Conservation (phyloP, 2,113 vertebrate species). For the Lathamus discolor region DNA sequence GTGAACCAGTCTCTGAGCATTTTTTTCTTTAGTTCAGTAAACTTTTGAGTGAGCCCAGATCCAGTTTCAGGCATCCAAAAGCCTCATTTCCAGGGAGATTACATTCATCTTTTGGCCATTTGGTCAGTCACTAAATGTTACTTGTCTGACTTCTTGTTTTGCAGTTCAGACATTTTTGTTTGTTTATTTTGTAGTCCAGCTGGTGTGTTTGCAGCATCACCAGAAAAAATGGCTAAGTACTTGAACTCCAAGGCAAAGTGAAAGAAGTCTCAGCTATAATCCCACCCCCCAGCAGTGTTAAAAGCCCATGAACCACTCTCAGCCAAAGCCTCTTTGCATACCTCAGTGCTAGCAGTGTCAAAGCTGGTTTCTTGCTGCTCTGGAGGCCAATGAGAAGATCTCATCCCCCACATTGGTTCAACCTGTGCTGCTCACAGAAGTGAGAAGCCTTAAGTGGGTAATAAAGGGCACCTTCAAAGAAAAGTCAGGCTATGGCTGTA, state of each 20-base stretch:
- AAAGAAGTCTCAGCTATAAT: neutral
- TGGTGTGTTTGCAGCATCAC: neutral
- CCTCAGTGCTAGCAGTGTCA: neutral
- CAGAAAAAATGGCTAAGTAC: neutral
- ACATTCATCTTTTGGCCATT: neutral
- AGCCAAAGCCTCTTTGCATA: neutral
- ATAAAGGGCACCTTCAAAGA: constrained; percentile 15
- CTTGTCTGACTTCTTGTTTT: neutral
- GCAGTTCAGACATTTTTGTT: neutral
- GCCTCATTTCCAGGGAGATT: neutral
- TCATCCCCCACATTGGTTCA: neutral
- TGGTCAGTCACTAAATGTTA: neutral
- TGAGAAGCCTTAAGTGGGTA: neutral
- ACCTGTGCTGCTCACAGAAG: neutral
- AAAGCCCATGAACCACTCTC: neutral
- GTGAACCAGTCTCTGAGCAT: neutral
- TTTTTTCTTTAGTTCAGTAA: neutral
- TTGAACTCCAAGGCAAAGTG: neutral
- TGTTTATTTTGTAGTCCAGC: neutral
- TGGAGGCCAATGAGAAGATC: neutral
- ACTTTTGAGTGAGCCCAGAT: neutral
- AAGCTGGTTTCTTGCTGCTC: neutral
- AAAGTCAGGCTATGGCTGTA: neutral
- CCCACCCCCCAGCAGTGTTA: neutral
- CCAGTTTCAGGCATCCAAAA: neutral